Evolutionary conservation across 1,140 invertebrate species (phyloP), one percentile per base, ranked within the genome.

Genomic region (Drosophila littoralis): DNA sequence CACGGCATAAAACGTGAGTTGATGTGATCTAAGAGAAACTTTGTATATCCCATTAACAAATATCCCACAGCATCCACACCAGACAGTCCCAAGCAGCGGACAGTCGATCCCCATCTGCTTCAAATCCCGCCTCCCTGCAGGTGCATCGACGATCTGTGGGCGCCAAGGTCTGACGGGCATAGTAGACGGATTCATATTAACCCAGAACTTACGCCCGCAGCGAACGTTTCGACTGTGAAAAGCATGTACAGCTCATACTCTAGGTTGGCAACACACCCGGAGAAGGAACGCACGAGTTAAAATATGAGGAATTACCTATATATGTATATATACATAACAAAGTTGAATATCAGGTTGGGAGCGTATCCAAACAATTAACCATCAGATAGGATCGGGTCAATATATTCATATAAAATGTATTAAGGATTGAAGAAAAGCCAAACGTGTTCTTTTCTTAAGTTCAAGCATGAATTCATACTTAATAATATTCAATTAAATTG

Each of bases 1-100:
- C 55, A 0, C 45, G 73, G 9, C 66, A 71, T 12, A 74, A 61
- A 32, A n/a, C 8, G 71, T 69, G 1, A 32, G 50, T 22, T 22
- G 17, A 17, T 17, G 2, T 17, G 22, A 2, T 3, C 2, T 42
- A 28, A n/a, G 7, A 35, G 4, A 12, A 3, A 17, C 6, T 28
- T 40, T 0, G 22, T 4, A 28, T 28, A 28, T 28, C 2, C 22
- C 22, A 5, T 28, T 28, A 28, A 28, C 22, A 5, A 28, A 28
- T 28, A 28, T 45, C 1, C n/a, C 6, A 17, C 8, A 59, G 57
- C 8, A 59, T 59, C n/a, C 57, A 59, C 13, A 15, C 42, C 6
- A 13, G 42, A 0, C 42, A 59, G 13, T 2, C 15, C 9, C 33
- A 54, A 42, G 7, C 17, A 12, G 52, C 54, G 9, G 45, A 46